Evolutionary conservation across 2,113 vertebrate genomes (phyloP).

Genomic region (Crypturellus undulatus): DNA sequence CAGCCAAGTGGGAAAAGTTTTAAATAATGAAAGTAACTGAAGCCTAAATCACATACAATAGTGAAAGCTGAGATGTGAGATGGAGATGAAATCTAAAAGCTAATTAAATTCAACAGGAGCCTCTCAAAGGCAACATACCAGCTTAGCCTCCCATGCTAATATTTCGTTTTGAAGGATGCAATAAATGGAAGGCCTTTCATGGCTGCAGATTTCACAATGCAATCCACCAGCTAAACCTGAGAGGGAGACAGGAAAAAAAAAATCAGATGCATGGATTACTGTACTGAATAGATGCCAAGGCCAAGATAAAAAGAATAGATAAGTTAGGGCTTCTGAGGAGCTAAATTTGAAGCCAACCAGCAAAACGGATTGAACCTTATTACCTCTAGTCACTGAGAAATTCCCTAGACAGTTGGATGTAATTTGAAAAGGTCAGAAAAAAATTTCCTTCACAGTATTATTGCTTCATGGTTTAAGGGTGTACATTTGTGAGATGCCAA

Average conservation of each 20-base stretch:
- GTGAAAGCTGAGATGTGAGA: slow-evolving; percentile 69
- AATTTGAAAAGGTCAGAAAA: slow-evolving; percentile 87
- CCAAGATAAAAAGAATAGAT: slow-evolving; percentile 82
- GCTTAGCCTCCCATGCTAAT: slow-evolving; percentile 75
- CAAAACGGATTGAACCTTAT: slow-evolving; percentile 86
- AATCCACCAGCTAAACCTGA: slow-evolving; percentile 78
- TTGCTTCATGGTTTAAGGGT: slow-evolving; percentile 80
- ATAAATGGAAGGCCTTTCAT: slow-evolving; percentile 75
- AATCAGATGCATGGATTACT: slow-evolving; percentile 80
- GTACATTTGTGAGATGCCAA: slow-evolving; percentile 77
- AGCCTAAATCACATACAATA: slow-evolving; percentile 73
- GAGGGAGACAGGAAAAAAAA: neutral
- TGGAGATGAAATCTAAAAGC: slow-evolving; percentile 78
- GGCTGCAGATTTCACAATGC: slow-evolving; percentile 75
- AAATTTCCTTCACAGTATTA: slow-evolving; percentile 79
- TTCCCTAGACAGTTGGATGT: slow-evolving; percentile 84
- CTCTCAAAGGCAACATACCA: slow-evolving; percentile 73
- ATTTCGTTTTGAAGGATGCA: slow-evolving; percentile 70
- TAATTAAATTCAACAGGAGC: slow-evolving; percentile 80
- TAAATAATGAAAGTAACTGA: slow-evolving; percentile 72
- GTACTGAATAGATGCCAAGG: slow-evolving; percentile 76
- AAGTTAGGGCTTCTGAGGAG: slow-evolving; percentile 77
- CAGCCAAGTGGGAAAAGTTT: slow-evolving; percentile 67
- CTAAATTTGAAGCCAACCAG: slow-evolving; percentile 82
- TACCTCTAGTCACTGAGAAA: slow-evolving; percentile 84